phyloP scores from a whole-genome alignment of 1,140 invertebrate genomes.

The Musca vetustissima region DNA sequence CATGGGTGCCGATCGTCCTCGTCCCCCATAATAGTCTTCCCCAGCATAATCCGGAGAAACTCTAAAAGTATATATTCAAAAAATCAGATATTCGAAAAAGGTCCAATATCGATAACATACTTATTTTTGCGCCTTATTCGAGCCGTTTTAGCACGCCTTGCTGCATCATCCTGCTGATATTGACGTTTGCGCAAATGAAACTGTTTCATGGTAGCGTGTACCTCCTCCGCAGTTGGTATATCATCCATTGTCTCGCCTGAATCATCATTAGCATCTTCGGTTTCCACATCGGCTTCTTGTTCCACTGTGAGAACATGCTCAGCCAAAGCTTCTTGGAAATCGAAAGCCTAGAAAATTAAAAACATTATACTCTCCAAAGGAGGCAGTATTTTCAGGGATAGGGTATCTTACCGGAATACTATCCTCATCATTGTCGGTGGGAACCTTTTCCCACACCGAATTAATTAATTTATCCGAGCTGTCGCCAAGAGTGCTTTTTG shows the following conservation, averaged over 20 bases:
- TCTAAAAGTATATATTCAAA: conserved; percentile 31
- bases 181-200: conserved; percentile 52
- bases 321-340: conserved; percentile 43
- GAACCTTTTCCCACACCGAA: conserved; percentile 45
- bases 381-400: too few relatives aligned
- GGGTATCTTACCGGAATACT: conserved; percentile 32
- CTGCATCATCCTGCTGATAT: conserved; percentile 46
- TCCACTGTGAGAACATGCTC: conserved; percentile 50
- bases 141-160: conserved; percentile 46
- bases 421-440: conserved; percentile 32
- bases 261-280: conserved; percentile 36
- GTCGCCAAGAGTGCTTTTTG: conserved; percentile 41
- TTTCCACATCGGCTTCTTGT: conserved; percentile 53
- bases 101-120: conserved; percentile 32
- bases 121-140: conserved; percentile 46
- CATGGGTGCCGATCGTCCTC: conserved; percentile 44
- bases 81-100: neutral
- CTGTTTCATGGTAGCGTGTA: conserved; percentile 53
- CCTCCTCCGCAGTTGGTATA: conserved; percentile 46
- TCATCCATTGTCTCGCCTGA: conserved; percentile 37
- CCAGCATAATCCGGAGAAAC: conserved; percentile 42
- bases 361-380: neutral
- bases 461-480: conserved; percentile 32
- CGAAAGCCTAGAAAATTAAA: conserved; percentile 33
- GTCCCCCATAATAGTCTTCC: conserved; percentile 18